Evolutionary conservation across 1,140 invertebrate species (phyloP).

Genomic region (Galleria mellonella): DNA sequence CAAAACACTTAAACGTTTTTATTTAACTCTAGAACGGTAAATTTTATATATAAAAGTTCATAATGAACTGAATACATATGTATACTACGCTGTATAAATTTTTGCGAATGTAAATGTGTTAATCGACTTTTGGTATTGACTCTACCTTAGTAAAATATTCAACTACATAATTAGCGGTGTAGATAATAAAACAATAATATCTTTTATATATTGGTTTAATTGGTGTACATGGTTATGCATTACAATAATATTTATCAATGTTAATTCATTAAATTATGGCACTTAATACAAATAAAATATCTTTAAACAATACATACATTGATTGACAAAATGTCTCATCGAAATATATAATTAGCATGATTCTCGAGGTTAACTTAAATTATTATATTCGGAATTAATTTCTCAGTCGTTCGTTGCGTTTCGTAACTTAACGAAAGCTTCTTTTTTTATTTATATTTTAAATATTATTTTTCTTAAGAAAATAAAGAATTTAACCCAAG

Average conservation of each 20-base stretch:
- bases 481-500: conserved; percentile 64
- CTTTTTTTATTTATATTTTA: conserved; percentile 41
- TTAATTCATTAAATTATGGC: conserved; percentile 74
- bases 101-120: too few relatives aligned
- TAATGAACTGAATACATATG: too few relatives aligned
- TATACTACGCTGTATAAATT: too few relatives aligned
- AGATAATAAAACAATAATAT: conserved; percentile 44
- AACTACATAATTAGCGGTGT: too few relatives aligned
- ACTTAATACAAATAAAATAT: conserved; percentile 69
- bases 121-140: too few relatives aligned
- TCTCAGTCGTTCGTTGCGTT: conserved; percentile 71
- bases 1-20: too few relatives aligned
- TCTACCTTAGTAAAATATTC: too few relatives aligned
- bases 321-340: conserved; percentile 49
- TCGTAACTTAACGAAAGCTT: conserved; percentile 53
- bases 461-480: conserved; percentile 53
- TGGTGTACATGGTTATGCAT: conserved; percentile 73
- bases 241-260: conserved; percentile 70
- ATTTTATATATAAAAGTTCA: too few relatives aligned
- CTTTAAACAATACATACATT: conserved; percentile 56
- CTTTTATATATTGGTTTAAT: conserved; percentile 65
- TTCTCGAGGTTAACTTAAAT: conserved; percentile 57
- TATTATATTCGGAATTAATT: conserved; percentile 65
- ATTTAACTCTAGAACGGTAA: too few relatives aligned
- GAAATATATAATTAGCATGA: conserved; percentile 34